A percentile compares a stretch with the other conserved stretches of the same genome.
Conservation (phyloP, 2,888 invertebrate species). For the Mayetiola destructor region DNA sequence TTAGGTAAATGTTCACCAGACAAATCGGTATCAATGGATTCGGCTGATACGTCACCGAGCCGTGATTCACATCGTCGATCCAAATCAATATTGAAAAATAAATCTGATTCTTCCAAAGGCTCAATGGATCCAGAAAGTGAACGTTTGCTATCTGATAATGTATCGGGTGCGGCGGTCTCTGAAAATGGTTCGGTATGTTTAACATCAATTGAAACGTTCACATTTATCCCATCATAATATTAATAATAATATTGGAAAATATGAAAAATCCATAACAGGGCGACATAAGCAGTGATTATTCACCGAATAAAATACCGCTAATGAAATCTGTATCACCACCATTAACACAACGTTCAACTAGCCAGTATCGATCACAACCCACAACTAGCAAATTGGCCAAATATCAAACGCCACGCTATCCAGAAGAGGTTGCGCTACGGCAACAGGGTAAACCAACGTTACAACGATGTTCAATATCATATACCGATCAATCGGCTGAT, state of each 20-base stretch:
- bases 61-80: constrained; percentile 51
- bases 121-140: constrained; percentile 57
- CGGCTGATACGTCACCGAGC: constrained; percentile 51
- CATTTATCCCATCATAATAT: neutral
- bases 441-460: constrained; percentile 20
- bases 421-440: constrained; percentile 28
- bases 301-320: constrained; percentile 40
- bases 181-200: constrained; percentile 36
- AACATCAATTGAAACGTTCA: neutral
- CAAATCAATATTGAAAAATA: constrained; percentile 59
- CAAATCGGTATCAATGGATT: constrained; percentile 53
- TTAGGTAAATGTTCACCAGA: constrained; percentile 41
- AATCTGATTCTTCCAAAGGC: constrained; percentile 45
- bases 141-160: constrained; percentile 52
- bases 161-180: constrained; percentile 42
- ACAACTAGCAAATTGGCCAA: constrained; percentile 33
- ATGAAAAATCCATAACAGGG: constrained; percentile 33
- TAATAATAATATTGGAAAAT: neutral
- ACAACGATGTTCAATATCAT: constrained; percentile 20
- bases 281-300: constrained; percentile 52
- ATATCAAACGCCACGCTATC: constrained; percentile 34
- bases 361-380: constrained; percentile 34
- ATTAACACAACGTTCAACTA: constrained; percentile 33
- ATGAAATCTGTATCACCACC: constrained; percentile 37
- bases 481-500: constrained; percentile 23